A percentile compares a stretch with the other conserved stretches of the same genome.
Evolutionary conservation across 2,888 invertebrate species (phyloP).

Genomic region (Siphlonurus alternatus): DNA sequence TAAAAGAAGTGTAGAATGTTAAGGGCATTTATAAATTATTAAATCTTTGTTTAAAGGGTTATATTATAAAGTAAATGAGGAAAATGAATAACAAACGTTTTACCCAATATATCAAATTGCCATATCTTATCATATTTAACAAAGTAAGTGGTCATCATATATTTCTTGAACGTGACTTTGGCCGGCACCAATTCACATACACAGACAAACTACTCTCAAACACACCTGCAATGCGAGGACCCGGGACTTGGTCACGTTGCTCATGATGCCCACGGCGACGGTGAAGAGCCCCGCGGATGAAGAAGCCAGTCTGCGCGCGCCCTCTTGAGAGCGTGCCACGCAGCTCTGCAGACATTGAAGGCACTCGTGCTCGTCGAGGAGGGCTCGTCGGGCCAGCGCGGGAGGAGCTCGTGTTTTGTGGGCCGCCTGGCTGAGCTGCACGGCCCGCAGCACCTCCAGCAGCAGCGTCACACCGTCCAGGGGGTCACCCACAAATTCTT

Average conservation of each 20-base stretch:
- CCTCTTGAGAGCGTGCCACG: constrained; percentile 61
- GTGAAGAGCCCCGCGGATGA: constrained; percentile 71
- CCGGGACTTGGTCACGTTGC: constrained; percentile 69
- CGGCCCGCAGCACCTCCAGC: constrained; percentile 67
- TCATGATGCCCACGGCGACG: constrained; percentile 72
- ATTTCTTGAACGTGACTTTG: no score
- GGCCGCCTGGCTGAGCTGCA: constrained; percentile 65
- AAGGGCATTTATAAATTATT: no score
- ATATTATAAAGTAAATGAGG: no score
- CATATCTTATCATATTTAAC: no score
- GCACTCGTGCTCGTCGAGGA: constrained; percentile 71
- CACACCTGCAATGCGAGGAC: constrained; percentile 69
- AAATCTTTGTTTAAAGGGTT: no score
- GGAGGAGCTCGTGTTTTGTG: background rate
- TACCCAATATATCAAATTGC: no score
- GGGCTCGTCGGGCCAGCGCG: background rate
- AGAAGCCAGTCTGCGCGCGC: constrained; percentile 54
- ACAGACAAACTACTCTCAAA: no score
- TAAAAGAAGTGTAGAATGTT: no score
- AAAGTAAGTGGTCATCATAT: no score
- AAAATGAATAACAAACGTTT: no score
- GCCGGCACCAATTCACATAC: no score
- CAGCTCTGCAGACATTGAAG: constrained; percentile 74
- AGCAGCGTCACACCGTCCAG: constrained; percentile 74
- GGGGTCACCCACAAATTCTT: constrained; percentile 78